Evolutionary conservation across 1,140 invertebrate species (phyloP), one percentile per base, ranked within the genome.

Genomic region (Orius insidiosus): DNA sequence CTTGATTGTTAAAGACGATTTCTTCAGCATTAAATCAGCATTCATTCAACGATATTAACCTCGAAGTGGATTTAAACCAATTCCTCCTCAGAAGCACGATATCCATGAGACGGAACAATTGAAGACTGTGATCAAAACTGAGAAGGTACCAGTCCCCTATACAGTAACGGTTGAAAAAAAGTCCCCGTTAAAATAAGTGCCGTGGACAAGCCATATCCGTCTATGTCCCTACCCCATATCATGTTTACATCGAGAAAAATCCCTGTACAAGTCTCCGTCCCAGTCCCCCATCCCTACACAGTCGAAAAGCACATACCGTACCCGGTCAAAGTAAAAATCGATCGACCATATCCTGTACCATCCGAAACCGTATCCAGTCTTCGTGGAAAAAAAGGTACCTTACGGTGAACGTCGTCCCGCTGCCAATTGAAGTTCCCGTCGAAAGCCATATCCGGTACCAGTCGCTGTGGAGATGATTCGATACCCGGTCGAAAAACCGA

Each of bases 251-350:
- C 0, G 57, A 60, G 45, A 62, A 56, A 44, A 49, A 52, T 61
- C 6, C 61, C 61, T 68, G 73, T 72, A 61, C 68, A 52, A 10
- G 54, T 57, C n/a, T 54, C 55, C 30, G 56, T 56, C 11, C 45
- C 52, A 8, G 50, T 55, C 2, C 51, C 50, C 33, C 18, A 58
- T 35, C 60, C 60, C 9, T 62, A 62, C 50, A 55, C 59, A 11
- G 58, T 62, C 2, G 48, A 52, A 42, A 52, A 47, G 53, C 58
- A 62, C 0, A 55, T 59, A 7, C 77, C 76, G 24, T 78, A 78
- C 60, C 62, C 70, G 42, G 77, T 80, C 8, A 50, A 50, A 33
- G 48, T 50, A 31, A n/a, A n/a, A 3, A 15, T 36, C n/a, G n/a
- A 36, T 15, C 14, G n/a, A 3, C 35, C n/a, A 11, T 36, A 36